Evolutionary conservation across 2,888 invertebrate species (phyloP).

Genomic region (Ophion obscuratus): DNA sequence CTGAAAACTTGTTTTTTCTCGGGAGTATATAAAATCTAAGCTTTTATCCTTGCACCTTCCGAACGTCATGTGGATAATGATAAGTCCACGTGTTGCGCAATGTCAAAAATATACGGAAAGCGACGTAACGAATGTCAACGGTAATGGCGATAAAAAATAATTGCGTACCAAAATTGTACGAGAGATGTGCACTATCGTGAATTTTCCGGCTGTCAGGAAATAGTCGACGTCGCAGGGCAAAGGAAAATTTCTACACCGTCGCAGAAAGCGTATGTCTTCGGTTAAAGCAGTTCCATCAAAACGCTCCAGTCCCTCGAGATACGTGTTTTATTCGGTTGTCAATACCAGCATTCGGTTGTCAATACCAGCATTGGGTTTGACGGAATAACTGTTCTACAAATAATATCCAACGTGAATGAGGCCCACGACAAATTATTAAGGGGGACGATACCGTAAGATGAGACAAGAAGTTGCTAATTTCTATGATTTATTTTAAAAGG

Average conservation of each 20-base stretch:
- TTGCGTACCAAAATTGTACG: background rate
- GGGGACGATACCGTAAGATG: too few relatives aligned
- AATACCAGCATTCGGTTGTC: conserved; percentile 72
- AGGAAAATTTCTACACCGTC: background rate
- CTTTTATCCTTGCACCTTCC: background rate
- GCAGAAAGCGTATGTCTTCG: conserved; percentile 28
- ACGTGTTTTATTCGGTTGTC: conserved; percentile 74
- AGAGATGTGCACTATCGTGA: background rate
- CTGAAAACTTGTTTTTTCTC: background rate
- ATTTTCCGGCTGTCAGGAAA: conserved; percentile 13
- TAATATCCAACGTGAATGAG: too few relatives aligned
- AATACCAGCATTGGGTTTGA: too few relatives aligned
- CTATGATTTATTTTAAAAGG: too few relatives aligned
- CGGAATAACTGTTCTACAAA: too few relatives aligned
- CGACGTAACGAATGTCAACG: conserved; percentile 12
- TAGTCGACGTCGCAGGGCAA: conserved; percentile 1
- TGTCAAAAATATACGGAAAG: conserved; percentile 53
- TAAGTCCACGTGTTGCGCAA: conserved; percentile 31
- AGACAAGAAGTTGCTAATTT: too few relatives aligned
- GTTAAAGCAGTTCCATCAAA: conserved; percentile 28
- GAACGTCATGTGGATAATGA: conserved; percentile 6
- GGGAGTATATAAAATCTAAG: background rate
- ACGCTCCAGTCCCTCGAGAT: conserved; percentile 59
- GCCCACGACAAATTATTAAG: too few relatives aligned
- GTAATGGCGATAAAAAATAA: conserved; percentile 21